phyloP scores from a whole-genome alignment of 2,888 invertebrate species.

The Entomobrya proxima region DNA sequence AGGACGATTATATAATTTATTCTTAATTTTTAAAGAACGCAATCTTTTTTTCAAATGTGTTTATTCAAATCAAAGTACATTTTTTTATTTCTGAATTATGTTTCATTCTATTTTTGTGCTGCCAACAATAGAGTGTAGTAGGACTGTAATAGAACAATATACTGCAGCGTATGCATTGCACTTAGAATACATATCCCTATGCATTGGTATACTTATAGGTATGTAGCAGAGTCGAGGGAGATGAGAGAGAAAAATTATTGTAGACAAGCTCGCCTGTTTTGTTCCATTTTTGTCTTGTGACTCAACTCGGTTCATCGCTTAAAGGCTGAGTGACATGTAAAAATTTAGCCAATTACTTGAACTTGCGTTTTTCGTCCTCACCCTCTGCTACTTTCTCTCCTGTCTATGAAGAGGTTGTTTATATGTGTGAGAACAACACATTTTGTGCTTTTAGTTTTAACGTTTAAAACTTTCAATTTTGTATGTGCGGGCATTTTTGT shows the following conservation, averaged over 20 bases:
- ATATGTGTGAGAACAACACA: slow-evolving; percentile 42
- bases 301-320: slow-evolving; percentile 50
- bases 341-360: slow-evolving; percentile 70
- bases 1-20: too few species aligned
- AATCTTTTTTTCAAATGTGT: too few species aligned
- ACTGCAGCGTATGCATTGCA: too few species aligned
- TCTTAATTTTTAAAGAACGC: too few species aligned
- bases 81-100: too few species aligned
- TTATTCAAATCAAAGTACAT: too few species aligned
- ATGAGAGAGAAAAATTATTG: too few species aligned
- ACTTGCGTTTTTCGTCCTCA: not conserved
- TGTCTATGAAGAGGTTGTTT: slow-evolving; percentile 49
- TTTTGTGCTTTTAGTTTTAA: slow-evolving; percentile 34
- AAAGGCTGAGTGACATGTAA: slow-evolving; percentile 68
- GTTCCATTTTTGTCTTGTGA: slow-evolving; percentile 55
- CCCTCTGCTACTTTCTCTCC: not conserved
- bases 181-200: not conserved
- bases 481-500: not conserved
- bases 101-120: too few species aligned
- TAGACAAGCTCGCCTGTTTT: slow-evolving; percentile 32
- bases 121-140: too few species aligned
- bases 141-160: too few species aligned
- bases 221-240: not conserved
- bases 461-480: not conserved
- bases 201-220: not conserved